A percentile compares a stretch with the other conserved stretches of the same genome.
Conservation (phyloP, 2,888 invertebrate species). For the Diachrysia chrysitis region DNA sequence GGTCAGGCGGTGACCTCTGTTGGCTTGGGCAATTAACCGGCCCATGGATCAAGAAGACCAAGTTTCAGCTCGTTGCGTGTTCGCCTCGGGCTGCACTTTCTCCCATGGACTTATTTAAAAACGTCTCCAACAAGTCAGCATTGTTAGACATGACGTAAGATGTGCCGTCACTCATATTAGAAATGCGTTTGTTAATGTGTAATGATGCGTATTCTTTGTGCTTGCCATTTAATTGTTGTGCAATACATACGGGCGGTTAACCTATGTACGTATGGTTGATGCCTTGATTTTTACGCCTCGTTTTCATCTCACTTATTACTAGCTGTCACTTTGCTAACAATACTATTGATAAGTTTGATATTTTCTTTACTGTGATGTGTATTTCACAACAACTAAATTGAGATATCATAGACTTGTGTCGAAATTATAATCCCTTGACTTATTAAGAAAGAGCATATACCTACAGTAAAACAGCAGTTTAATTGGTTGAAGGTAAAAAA, state of each 20-base stretch:
- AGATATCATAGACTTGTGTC: background rate
- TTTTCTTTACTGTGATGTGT: slow-evolving; percentile 35
- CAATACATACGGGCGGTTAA: slow-evolving; percentile 80
- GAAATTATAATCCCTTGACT: background rate
- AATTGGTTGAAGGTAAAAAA: slow-evolving; percentile 10
- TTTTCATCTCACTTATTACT: slow-evolving; percentile 60
- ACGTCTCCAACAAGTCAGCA: slow-evolving; percentile 84
- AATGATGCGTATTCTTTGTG: slow-evolving; percentile 85
- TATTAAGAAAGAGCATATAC: background rate
- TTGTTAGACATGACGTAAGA: slow-evolving; percentile 85
- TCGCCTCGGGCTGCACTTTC: slow-evolving; percentile 82
- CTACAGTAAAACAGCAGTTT: background rate
- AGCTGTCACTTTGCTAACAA: slow-evolving; percentile 57
- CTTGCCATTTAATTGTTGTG: slow-evolving; percentile 87
- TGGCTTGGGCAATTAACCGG: slow-evolving; percentile 73
- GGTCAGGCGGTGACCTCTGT: slow-evolving; percentile 70
- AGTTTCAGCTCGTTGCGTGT: slow-evolving; percentile 30
- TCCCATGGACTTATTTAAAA: slow-evolving; percentile 87
- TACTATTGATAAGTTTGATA: slow-evolving; percentile 49
- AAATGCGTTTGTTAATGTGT: slow-evolving; percentile 83
- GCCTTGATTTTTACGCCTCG: slow-evolving; percentile 64
- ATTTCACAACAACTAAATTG: slow-evolving; percentile 28
- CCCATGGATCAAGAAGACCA: slow-evolving; percentile 56
- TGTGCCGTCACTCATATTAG: slow-evolving; percentile 85
- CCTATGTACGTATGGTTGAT: slow-evolving; percentile 75